These are phyloP conservation scores for Caenorhabditis drosophilae DNA, from an alignment of 2,888 invertebrate genomes.

Conservation along the genomic window DNA sequence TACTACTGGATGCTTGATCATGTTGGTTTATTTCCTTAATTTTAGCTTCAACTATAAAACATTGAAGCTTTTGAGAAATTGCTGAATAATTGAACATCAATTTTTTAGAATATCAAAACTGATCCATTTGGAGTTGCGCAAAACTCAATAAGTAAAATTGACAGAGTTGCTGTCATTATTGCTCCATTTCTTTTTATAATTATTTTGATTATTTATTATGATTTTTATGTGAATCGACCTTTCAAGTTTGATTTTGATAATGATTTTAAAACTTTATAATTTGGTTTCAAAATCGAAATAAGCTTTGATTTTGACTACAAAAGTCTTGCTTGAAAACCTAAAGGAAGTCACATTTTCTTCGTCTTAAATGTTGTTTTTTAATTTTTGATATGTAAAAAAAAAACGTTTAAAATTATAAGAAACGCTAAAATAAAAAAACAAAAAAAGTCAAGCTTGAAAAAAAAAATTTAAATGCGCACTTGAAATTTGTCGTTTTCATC, in stretches of 20 bases:
- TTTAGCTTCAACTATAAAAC: neutral
- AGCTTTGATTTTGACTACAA: too few relatives aligned
- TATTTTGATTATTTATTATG: slow-evolving; percentile 83
- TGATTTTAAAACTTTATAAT: too few relatives aligned
- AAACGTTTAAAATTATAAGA: too few relatives aligned
- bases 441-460: too few relatives aligned
- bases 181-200: slow-evolving; percentile 80
- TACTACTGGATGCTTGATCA: slow-evolving; percentile 58
- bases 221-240: slow-evolving; percentile 52
- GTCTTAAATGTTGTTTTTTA: too few relatives aligned
- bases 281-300: too few relatives aligned
- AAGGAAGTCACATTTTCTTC: too few relatives aligned
- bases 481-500: too few relatives aligned
- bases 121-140: slow-evolving; percentile 51
- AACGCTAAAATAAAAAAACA: too few relatives aligned
- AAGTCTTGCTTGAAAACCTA: too few relatives aligned
- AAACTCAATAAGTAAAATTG: slow-evolving; percentile 46
- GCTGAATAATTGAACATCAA: neutral
- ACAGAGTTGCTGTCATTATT: slow-evolving; percentile 73
- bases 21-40: slow-evolving; percentile 16
- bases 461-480: too few relatives aligned
- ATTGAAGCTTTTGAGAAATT: neutral
- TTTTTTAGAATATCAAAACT: slow-evolving; percentile 43
- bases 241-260: slow-evolving; percentile 47
- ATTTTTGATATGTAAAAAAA: too few relatives aligned